Evolutionary conservation across 2,888 invertebrate species (phyloP).

Genomic region (Athetis lepigone): DNA sequence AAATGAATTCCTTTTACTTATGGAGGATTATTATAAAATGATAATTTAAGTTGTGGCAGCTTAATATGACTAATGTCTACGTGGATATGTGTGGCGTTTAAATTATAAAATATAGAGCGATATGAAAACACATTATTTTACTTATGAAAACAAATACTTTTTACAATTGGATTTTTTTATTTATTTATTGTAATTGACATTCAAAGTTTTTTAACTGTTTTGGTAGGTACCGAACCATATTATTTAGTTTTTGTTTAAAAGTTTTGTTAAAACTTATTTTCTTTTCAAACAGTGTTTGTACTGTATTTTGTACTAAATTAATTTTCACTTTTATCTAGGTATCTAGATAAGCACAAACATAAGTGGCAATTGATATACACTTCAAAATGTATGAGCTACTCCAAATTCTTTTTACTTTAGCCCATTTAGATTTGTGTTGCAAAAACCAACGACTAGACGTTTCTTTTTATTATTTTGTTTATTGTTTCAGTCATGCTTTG

Average conservation of each 20-base stretch:
- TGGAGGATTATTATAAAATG: conserved; percentile 40
- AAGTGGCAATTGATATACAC: background rate
- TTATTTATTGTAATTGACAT: too few relatives aligned
- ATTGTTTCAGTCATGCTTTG: conserved; percentile 20
- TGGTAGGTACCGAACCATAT: too few relatives aligned
- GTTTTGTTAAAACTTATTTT: too few relatives aligned
- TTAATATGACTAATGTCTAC: conserved; percentile 19
- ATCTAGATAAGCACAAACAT: background rate
- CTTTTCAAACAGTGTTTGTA: too few relatives aligned
- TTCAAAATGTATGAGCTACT: background rate
- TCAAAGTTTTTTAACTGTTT: too few relatives aligned
- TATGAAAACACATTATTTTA: too few relatives aligned
- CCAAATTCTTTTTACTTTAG: background rate
- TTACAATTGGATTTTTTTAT: too few relatives aligned
- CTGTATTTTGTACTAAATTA: too few relatives aligned
- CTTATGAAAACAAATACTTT: too few relatives aligned
- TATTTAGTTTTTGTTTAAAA: too few relatives aligned
- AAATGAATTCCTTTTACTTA: conserved; percentile 56
- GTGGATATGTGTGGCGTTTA: background rate
- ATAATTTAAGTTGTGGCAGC: conserved; percentile 36
- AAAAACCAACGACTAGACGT: conserved; percentile 35
- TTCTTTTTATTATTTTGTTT: conserved; percentile 23
- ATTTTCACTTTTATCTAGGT: background rate
- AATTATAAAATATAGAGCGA: too few relatives aligned
- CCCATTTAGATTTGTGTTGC: background rate